Conservation (phyloP, 2,888 invertebrate genomes). For the Buathra laborator region DNA sequence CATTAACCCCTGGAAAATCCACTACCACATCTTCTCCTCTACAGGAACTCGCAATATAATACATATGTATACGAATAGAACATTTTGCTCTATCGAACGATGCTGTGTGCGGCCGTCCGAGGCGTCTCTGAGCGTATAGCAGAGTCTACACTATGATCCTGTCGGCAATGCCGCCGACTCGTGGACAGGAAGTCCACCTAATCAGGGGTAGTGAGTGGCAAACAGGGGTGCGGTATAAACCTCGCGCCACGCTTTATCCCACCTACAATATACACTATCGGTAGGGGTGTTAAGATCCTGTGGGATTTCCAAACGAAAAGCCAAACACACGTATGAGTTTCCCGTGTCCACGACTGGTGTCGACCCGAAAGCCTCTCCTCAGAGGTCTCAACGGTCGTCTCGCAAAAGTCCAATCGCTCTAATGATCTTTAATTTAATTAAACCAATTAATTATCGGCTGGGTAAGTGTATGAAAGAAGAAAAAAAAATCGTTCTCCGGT, state of each 20-base stretch:
- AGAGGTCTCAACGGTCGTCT: conserved; percentile 37
- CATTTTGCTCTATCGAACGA: conserved; percentile 16
- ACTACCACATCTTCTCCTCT: conserved; percentile 32
- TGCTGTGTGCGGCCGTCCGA: conserved; percentile 12
- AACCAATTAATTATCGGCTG: conserved; percentile 65
- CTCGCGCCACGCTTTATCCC: conserved; percentile 59
- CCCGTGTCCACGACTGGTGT: not conserved
- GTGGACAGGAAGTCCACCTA: conserved; percentile 84
- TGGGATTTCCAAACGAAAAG: conserved; percentile 59
- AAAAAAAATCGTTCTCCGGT: conserved; percentile 43
- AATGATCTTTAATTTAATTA: conserved; percentile 68
- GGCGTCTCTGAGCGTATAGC: not conserved
- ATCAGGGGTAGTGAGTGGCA: conserved; percentile 85
- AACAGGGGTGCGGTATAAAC: conserved; percentile 84
- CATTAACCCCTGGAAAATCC: conserved; percentile 81
- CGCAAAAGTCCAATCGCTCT: conserved; percentile 60
- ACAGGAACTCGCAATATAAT: conserved; percentile 36
- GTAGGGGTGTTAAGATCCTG: conserved; percentile 44
- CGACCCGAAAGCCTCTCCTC: not conserved
- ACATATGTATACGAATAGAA: conserved; percentile 25
- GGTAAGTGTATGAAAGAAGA: conserved; percentile 16
- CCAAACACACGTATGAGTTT: conserved; percentile 23
- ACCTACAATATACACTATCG: conserved; percentile 14
- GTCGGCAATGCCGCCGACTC: conserved; percentile 73
- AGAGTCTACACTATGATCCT: conserved; percentile 54